Conservation (phyloP, 2,113 vertebrate species). For the Guaruba guarouba region DNA sequence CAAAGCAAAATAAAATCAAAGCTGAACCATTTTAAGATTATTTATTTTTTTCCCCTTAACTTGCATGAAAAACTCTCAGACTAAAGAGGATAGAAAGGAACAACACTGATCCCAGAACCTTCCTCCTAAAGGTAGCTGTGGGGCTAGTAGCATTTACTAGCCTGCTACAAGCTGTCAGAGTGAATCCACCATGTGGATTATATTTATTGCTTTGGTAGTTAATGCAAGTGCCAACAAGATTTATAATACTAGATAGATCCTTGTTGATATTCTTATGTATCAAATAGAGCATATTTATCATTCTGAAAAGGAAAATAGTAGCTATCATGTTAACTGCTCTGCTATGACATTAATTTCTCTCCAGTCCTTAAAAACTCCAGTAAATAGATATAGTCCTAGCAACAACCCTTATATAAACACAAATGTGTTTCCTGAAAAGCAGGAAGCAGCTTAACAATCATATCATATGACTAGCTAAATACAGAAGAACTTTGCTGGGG, state of each 20-base stretch:
- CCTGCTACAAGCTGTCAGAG: neutral
- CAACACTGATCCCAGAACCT: neutral
- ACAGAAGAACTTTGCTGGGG: neutral
- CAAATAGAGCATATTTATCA: neutral
- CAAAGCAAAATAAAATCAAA: neutral
- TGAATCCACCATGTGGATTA: neutral
- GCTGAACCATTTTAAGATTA: neutral
- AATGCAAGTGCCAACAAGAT: neutral
- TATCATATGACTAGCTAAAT: constrained; percentile 46
- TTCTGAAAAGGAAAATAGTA: neutral
- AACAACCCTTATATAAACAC: constrained; percentile 21
- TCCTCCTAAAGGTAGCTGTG: neutral
- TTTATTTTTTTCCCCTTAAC: neutral
- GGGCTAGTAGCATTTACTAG: neutral
- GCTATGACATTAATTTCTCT: neutral
- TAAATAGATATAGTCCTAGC: constrained; percentile 13
- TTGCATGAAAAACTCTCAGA: neutral
- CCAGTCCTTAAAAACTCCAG: neutral
- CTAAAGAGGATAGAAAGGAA: neutral
- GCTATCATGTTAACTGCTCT: neutral
- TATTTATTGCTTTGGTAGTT: neutral
- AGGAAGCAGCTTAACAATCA: constrained; percentile 58
- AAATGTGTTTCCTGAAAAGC: constrained; percentile 60
- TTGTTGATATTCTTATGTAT: neutral
- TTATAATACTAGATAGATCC: neutral